Evolutionary conservation across 2,888 invertebrate species (phyloP).

Genomic region (Euplexia lucipara): DNA sequence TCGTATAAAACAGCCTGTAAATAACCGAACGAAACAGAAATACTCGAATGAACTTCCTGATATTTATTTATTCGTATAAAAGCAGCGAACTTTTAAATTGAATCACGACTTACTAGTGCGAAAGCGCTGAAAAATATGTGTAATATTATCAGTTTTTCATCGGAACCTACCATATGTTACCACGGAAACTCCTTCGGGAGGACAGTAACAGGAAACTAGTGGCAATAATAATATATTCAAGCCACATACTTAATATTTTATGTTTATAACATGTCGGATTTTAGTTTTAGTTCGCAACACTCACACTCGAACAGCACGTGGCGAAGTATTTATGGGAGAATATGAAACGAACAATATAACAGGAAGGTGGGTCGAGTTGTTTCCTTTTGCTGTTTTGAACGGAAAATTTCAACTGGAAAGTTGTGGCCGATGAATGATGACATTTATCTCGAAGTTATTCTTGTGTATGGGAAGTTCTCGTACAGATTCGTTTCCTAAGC

Average conservation of each 20-base stretch:
- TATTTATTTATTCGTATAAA: slow-evolving; percentile 20
- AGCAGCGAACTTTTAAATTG: slow-evolving; percentile 14
- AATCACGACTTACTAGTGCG: slow-evolving; percentile 18
- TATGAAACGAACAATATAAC: slow-evolving; percentile 24
- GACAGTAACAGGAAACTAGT: slow-evolving; percentile 42
- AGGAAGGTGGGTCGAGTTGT: slow-evolving; percentile 25
- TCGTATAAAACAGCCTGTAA: slow-evolving; percentile 8
- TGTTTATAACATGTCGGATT: slow-evolving; percentile 30
- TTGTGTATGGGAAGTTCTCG: slow-evolving; percentile 39
- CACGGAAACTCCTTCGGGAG: slow-evolving; percentile 27
- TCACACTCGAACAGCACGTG: slow-evolving; percentile 15
- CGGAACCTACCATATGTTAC: slow-evolving; percentile 34
- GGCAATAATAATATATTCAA: slow-evolving; percentile 35
- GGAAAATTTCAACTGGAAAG: slow-evolving; percentile 30
- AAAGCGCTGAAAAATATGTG: slow-evolving; percentile 37
- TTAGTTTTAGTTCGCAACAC: slow-evolving; percentile 7
- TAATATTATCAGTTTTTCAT: slow-evolving; percentile 45
- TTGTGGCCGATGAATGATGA: slow-evolving; percentile 35
- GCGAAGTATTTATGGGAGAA: slow-evolving; percentile 22
- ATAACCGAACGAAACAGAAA: background rate
- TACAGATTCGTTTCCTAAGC: slow-evolving; percentile 32
- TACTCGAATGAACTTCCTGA: background rate
- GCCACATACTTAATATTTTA: slow-evolving; percentile 38
- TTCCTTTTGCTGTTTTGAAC: slow-evolving; percentile 38
- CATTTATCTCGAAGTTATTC: slow-evolving; percentile 38